Conservation (phyloP, 2,797 vertebrate species). For the Echiichthys vipera region DNA sequence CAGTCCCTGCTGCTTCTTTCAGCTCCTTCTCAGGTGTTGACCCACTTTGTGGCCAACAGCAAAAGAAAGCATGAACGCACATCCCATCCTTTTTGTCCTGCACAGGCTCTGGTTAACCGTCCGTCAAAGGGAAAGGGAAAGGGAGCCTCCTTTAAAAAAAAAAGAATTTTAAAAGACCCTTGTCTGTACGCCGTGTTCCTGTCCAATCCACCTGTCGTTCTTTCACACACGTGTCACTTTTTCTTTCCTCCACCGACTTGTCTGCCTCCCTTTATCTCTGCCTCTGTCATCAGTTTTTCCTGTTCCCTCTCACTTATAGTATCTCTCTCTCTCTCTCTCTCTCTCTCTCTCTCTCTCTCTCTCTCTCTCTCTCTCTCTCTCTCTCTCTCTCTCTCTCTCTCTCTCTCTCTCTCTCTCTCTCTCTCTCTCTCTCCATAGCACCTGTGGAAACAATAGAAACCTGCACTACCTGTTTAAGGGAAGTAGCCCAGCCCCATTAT, state of each 20-base stretch:
- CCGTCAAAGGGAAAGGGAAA: background rate
- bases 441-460: slow-evolving; percentile 74
- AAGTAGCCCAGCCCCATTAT: slow-evolving; percentile 45
- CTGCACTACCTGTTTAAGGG: slow-evolving; percentile 77
- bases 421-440: slow-evolving; percentile 40
- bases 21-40: slow-evolving; percentile 71
- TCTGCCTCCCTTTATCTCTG: slow-evolving; percentile 18
- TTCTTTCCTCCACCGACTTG: background rate
- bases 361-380: slow-evolving; percentile 13
- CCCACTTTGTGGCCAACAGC: slow-evolving; percentile 54
- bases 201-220: slow-evolving; percentile 48
- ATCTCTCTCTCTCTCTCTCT: slow-evolving; percentile 14
- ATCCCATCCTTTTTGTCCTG: slow-evolving; percentile 24
- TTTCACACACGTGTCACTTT: slow-evolving; percentile 15
- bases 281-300: slow-evolving; percentile 51
- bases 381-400: slow-evolving; percentile 22
- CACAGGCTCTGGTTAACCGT: background rate
- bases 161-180: background rate
- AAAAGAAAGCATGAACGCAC: slow-evolving; percentile 36
- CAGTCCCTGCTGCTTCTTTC: slow-evolving; percentile 51
- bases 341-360: slow-evolving; percentile 23
- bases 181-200: slow-evolving; percentile 23
- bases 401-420: slow-evolving; percentile 14
- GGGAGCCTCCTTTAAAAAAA: background rate
- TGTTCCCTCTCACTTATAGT: slow-evolving; percentile 30